Evolutionary conservation across 2,113 vertebrate species (phyloP).

Genomic region (Melospiza melodia): DNA sequence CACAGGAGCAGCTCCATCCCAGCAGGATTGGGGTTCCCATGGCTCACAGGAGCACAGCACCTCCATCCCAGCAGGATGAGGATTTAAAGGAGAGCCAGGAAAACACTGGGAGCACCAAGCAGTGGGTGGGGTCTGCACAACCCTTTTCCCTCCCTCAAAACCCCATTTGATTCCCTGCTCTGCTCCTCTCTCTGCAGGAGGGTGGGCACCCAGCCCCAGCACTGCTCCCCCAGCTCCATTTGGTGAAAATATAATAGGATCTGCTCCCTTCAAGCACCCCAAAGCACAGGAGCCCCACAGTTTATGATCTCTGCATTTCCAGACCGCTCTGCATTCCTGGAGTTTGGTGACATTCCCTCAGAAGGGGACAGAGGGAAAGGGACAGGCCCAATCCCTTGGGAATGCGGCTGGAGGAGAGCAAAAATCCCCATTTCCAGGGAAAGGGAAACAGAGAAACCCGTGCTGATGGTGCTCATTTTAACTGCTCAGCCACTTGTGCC

Average conservation of each 20-base stretch:
- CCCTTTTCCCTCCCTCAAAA: background rate
- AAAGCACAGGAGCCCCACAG: fast-evolving
- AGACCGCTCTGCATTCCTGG: fast-evolving
- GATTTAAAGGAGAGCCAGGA: fast-evolving
- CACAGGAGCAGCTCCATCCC: too few relatives aligned
- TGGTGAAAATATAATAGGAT: background rate
- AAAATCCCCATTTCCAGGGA: background rate
- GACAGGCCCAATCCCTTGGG: background rate
- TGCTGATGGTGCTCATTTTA: constrained; percentile 32
- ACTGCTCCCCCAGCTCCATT: background rate
- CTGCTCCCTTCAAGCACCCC: background rate
- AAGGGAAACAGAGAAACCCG: background rate
- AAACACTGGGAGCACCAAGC: background rate
- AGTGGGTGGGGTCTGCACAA: fast-evolving
- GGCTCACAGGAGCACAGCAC: too few relatives aligned
- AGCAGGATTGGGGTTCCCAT: too few relatives aligned
- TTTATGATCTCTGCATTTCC: fast-evolving
- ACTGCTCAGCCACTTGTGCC: constrained; percentile 55
- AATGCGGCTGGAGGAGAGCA: background rate
- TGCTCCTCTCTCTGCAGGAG: background rate
- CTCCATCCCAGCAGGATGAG: too few relatives aligned
- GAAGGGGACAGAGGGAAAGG: background rate
- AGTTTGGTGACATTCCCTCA: fast-evolving
- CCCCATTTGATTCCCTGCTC: fast-evolving
- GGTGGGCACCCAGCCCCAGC: fast-evolving